These are phyloP conservation scores for Gephyroberyx darwinii DNA, from an alignment of 2,797 vertebrate genomes.

Conservation along the genomic window DNA sequence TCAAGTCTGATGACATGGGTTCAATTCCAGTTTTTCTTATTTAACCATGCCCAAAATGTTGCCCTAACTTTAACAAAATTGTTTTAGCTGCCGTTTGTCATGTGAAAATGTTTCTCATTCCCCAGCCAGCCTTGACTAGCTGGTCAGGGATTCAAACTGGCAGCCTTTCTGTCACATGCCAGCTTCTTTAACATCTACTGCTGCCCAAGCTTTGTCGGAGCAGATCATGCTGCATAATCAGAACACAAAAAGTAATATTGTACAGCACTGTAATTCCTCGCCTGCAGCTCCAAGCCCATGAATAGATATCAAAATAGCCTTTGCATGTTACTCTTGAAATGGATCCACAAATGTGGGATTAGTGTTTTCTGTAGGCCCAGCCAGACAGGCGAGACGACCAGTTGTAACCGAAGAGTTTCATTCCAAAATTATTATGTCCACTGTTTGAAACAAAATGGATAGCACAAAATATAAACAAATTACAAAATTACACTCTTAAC, in stretches of 20 bases:
- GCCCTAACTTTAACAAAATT: too few species aligned
- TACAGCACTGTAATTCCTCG: conserved; percentile 53
- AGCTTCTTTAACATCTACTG: conserved; percentile 25
- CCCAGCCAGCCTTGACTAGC: not conserved
- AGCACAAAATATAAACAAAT: not conserved
- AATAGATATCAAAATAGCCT: conserved; percentile 59
- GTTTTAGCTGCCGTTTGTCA: too few species aligned
- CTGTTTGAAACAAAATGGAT: not conserved
- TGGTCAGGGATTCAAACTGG: conserved; percentile 24
- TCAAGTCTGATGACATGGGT: too few species aligned
- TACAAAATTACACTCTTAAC: conserved; percentile 5
- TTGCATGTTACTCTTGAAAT: conserved; percentile 61
- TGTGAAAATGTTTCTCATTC: not conserved
- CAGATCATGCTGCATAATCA: conserved; percentile 51
- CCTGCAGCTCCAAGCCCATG: conserved; percentile 44
- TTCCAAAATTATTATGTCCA: conserved; percentile 20
- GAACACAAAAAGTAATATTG: conserved; percentile 56
- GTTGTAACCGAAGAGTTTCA: conserved; percentile 22
- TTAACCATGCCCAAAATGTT: too few species aligned
- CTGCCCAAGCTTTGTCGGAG: conserved; percentile 47
- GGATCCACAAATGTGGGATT: conserved; percentile 69
- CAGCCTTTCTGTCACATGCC: conserved; percentile 11
- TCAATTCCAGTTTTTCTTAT: too few species aligned
- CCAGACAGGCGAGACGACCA: conserved; percentile 32
- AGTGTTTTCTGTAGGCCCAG: conserved; percentile 52